phyloP scores from a whole-genome alignment of 2,888 invertebrate genomes.

The Nomada fucata region DNA sequence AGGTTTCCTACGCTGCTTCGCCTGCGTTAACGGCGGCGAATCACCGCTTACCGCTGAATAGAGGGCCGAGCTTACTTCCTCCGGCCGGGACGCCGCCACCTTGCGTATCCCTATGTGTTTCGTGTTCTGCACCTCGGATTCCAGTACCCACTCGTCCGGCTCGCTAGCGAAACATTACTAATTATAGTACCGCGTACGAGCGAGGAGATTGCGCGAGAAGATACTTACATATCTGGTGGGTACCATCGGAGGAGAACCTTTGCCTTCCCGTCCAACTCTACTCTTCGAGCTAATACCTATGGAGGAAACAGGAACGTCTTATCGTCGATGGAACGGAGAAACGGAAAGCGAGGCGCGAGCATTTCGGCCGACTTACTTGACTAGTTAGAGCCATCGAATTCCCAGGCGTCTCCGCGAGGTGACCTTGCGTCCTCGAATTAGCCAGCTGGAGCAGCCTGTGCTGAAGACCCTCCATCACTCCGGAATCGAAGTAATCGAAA shows the following conservation, averaged over 20 bases:
- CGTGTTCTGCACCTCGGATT: conserved; percentile 84
- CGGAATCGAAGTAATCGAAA: conserved; percentile 97
- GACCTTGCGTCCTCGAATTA: conserved; percentile 86
- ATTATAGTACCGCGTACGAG: not conserved
- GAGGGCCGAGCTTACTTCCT: conserved; percentile 76
- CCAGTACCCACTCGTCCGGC: conserved; percentile 94
- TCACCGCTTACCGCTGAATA: conserved; percentile 78
- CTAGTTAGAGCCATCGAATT: conserved; percentile 90
- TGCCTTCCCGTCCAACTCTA: conserved; percentile 87
- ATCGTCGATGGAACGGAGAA: not conserved
- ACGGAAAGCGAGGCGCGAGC: not conserved
- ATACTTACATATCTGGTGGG: conserved; percentile 93
- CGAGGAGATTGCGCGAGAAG: not conserved
- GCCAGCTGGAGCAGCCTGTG: conserved; percentile 89
- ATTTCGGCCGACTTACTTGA: conserved; percentile 83
- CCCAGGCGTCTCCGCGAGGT: conserved; percentile 87
- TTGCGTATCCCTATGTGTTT: conserved; percentile 81
- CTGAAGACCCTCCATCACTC: conserved; percentile 96
- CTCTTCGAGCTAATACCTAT: conserved; percentile 88
- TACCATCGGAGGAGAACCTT: conserved; percentile 93
- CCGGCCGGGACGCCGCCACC: conserved; percentile 73
- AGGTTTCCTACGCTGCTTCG: conserved; percentile 82
- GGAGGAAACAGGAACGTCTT: conserved; percentile 44
- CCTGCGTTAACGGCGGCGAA: conserved; percentile 71
- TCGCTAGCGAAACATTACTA: conserved; percentile 86